A percentile compares a stretch with the other conserved stretches of the same genome.
Conservation (phyloP, 2,797 vertebrate genomes). For the Hafferia zeledoni region DNA sequence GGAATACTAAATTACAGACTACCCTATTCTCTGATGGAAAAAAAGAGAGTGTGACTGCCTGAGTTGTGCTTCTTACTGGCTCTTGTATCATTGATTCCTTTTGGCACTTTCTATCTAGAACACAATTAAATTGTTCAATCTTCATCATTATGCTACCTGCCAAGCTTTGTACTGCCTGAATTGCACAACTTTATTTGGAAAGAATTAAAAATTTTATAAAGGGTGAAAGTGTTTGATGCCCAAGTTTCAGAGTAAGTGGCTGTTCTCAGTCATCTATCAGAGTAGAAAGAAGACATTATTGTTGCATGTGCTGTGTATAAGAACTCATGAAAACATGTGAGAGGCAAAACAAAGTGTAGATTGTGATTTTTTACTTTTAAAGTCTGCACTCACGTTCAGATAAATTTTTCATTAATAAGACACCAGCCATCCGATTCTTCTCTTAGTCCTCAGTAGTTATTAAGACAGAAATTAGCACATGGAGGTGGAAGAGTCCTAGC, state of each 20-base stretch:
- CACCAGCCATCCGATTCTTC: not conserved
- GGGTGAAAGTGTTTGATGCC: not conserved
- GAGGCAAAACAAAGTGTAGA: not conserved
- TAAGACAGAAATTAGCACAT: not conserved
- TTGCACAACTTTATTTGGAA: not conserved
- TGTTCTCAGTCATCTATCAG: not conserved
- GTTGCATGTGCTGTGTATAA: not conserved
- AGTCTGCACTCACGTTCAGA: not conserved
- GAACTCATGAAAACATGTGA: not conserved
- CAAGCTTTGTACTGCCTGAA: not conserved
- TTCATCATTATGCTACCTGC: slow-evolving; percentile 20
- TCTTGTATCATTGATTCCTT: slow-evolving; percentile 11
- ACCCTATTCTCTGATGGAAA: not conserved
- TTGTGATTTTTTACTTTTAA: not conserved
- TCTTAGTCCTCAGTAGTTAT: not conserved
- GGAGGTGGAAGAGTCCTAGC: not conserved
- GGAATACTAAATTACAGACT: not conserved
- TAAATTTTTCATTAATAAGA: not conserved
- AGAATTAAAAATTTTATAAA: slow-evolving; percentile 24
- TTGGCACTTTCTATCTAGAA: slow-evolving; percentile 40
- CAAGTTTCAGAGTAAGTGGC: not conserved
- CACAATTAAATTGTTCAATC: slow-evolving; percentile 27
- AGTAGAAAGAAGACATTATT: not conserved
- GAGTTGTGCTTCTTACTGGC: not conserved
- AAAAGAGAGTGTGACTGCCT: not conserved